Evolutionary conservation across 2,888 invertebrate genomes (phyloP), one percentile per base, ranked within the genome.

Genomic region (Meteorus cinctellus): DNA sequence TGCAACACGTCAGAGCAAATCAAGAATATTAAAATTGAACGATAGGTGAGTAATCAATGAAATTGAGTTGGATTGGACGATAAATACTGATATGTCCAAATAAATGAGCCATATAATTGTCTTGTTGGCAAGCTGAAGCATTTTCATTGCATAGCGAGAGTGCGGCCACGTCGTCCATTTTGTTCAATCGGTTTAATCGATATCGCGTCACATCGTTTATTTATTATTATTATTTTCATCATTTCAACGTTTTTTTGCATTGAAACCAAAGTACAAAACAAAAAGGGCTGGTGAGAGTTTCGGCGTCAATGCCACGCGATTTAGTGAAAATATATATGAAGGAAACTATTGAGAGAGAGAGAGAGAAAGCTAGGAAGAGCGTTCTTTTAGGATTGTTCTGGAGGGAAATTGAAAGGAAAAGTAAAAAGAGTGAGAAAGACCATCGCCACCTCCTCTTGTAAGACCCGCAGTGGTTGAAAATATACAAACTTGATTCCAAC

Each of bases 111-210:
- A 59, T 24, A 69, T 29, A 70, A n/a, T 24, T 41, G 41, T 41
- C 45, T 66, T 19, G 41, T 66, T 66, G 24, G 66, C 19, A 41
- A 27, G 14, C 29, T 24, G 66, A 24, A 66, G 66, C 66, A 66
- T 36, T 36, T 41, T 24, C 66, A 66, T 41, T 66, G 41, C 41
- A 66, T 66, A 31, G 19, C 4, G 29, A 8, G 69, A 55, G 19
- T 24, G 45, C 10, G 51, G 68, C 48, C 45, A 48, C 34, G 69
- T 69, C 69, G 36, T 59, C 69, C 69, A 70, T 70, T 70, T 70
- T 70, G 69, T 70, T 59, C 41, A 55, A 55, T 55, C 69, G 27
- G 34, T 70, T 70, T 70, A 59, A 70, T 70, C 69, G 69, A 70
- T 70, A 70, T 4, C 69, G 59, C 69, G 69, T 70, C 59, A 70